phyloP scores from a whole-genome alignment of 2,797 vertebrate genomes.

The Myotis pilosus region DNA sequence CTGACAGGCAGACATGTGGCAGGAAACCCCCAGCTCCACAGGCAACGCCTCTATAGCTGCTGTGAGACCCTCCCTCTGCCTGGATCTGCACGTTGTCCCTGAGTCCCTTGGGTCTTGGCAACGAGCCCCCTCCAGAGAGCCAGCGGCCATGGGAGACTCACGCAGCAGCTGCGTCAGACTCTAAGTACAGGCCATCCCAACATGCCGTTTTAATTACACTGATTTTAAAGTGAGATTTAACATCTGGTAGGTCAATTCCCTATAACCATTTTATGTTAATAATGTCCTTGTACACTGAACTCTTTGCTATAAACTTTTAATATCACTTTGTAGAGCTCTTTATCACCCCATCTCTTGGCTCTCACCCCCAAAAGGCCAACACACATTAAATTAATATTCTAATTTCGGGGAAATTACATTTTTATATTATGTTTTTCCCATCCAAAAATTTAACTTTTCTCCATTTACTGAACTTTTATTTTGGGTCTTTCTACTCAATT shows the following conservation, averaged over 20 bases:
- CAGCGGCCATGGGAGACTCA: background rate
- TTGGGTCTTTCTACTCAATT: background rate
- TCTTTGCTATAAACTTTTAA: background rate
- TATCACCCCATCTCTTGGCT: background rate
- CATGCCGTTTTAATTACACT: slow-evolving; percentile 14
- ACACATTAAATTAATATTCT: slow-evolving; percentile 11
- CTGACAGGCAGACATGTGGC: background rate
- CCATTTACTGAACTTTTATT: background rate
- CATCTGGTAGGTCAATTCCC: background rate
- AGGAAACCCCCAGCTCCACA: background rate
- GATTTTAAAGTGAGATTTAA: slow-evolving; percentile 7
- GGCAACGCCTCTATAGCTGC: background rate
- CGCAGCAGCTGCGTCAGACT: background rate
- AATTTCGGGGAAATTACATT: background rate
- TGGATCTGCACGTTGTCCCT: background rate
- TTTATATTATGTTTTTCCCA: background rate
- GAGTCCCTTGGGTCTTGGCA: background rate
- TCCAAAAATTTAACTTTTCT: slow-evolving; percentile 7
- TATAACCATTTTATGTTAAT: background rate
- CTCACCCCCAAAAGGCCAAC: background rate
- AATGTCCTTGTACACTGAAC: background rate
- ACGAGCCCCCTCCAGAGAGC: background rate
- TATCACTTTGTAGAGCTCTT: background rate
- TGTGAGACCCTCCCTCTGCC: background rate
- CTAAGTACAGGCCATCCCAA: background rate